Percentiles rank a stretch among this genome's conserved stretches.
Conservation (phyloP, 2,888 invertebrate species). For the Himalopsyche anomala region DNA sequence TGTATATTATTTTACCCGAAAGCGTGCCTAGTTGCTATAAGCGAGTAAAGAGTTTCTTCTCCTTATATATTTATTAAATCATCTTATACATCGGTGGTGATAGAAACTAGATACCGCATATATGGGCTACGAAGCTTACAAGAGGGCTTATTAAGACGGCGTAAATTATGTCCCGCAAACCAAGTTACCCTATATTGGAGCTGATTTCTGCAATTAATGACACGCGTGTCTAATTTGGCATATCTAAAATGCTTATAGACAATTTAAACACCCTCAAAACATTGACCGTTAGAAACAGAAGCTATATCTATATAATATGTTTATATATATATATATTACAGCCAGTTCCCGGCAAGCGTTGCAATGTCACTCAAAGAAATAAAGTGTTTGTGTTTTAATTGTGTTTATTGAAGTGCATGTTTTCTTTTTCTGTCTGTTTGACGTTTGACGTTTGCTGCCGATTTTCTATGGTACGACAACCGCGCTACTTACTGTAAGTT, state of each 20-base stretch:
- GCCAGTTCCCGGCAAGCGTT: too few species aligned
- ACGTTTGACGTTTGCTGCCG: too few species aligned
- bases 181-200: background rate
- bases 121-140: background rate
- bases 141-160: conserved; percentile 44
- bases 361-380: too few species aligned
- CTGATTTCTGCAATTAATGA: background rate
- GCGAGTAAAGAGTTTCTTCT: background rate
- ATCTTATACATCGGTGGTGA: background rate
- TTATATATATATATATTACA: too few species aligned
- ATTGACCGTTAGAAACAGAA: too few species aligned
- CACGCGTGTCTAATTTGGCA: background rate
- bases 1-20: background rate
- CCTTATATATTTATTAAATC: background rate
- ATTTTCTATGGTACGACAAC: too few species aligned
- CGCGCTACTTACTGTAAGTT: too few species aligned
- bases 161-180: conserved; percentile 52
- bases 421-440: too few species aligned
- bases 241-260: background rate
- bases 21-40: background rate
- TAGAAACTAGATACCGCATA: background rate
- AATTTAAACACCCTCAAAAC: too few species aligned
- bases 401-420: too few species aligned
- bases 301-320: too few species aligned
- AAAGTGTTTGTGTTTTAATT: too few species aligned